Evolutionary conservation across 2,113 vertebrate genomes (phyloP).

Genomic region (Corythornis vintsioides): DNA sequence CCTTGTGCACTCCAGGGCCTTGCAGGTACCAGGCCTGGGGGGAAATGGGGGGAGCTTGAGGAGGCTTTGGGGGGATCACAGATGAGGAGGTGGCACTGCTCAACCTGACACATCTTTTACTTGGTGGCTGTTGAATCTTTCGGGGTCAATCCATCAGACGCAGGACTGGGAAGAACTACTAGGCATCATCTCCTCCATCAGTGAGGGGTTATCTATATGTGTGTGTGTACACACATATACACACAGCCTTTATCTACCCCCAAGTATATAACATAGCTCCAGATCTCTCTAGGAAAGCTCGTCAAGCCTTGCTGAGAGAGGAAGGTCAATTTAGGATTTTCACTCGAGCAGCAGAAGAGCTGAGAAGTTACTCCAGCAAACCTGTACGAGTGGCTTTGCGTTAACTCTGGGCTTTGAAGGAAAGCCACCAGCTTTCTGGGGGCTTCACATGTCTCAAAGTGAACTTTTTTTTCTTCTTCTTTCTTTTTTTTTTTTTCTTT

Average conservation of each 20-base stretch:
- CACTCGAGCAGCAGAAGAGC: neutral
- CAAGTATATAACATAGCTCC: rapidly evolving
- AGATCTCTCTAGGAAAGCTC: neutral
- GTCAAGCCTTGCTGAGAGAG: neutral
- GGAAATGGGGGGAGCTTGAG: neutral
- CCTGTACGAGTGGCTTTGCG: neutral
- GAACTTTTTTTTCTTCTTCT: neutral
- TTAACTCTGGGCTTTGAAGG: neutral
- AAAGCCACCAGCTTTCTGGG: conserved; percentile 14
- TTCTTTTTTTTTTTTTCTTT: neutral
- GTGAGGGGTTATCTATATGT: neutral
- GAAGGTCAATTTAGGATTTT: conserved; percentile 51
- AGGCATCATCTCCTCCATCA: neutral
- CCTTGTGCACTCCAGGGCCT: conserved; percentile 67
- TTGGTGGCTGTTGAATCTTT: neutral
- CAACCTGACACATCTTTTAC: neutral
- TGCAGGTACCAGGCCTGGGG: neutral
- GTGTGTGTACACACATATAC: rapidly evolving
- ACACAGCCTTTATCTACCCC: rapidly evolving
- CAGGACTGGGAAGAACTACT: neutral
- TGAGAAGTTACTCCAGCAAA: conserved; percentile 11
- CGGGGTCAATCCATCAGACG: neutral
- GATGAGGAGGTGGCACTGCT: neutral
- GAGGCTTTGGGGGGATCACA: too few relatives aligned
- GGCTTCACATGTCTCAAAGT: neutral